phyloP scores from a whole-genome alignment of 2,113 vertebrate species.

The Semnornis frantzii region DNA sequence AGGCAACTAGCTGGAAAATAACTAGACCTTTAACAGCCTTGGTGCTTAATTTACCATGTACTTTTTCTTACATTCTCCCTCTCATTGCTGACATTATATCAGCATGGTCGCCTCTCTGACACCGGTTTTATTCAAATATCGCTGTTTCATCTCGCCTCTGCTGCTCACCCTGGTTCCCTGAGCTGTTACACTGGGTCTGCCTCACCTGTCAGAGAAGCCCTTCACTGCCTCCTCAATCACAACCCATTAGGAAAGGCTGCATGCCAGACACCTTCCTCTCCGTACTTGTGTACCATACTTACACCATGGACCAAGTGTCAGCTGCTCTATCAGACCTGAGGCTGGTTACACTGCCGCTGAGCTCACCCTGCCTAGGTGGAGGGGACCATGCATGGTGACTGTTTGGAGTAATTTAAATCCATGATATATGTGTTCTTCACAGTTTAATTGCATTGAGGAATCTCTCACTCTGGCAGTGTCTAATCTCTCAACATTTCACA shows the following conservation, averaged over 20 bases:
- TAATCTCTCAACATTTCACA: conserved; percentile 48
- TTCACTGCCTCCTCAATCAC: not conserved
- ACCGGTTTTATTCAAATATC: conserved; percentile 49
- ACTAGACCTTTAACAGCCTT: conserved; percentile 66
- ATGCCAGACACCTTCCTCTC: not conserved
- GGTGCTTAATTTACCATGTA: conserved; percentile 72
- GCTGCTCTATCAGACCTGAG: accelerated
- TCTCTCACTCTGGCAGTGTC: conserved; percentile 28
- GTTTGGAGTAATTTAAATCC: not conserved
- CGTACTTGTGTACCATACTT: not conserved
- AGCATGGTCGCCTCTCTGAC: conserved; percentile 59
- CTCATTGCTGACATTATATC: conserved; percentile 62
- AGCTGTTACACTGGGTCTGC: not conserved
- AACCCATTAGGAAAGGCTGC: not conserved
- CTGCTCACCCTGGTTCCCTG: conserved; percentile 2
- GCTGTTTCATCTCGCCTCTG: conserved; percentile 30
- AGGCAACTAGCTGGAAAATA: conserved; percentile 75
- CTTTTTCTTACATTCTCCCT: conserved; percentile 52
- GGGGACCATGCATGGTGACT: accelerated
- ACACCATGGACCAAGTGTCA: not conserved
- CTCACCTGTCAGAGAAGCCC: not conserved
- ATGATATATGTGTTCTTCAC: conserved; percentile 47
- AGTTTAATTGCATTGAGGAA: conserved; percentile 55
- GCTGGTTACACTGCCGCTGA: accelerated
- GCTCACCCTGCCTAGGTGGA: not conserved